Evolutionary conservation across 2,113 vertebrate genomes (phyloP).

Genomic region (Pteronura brasiliensis): DNA sequence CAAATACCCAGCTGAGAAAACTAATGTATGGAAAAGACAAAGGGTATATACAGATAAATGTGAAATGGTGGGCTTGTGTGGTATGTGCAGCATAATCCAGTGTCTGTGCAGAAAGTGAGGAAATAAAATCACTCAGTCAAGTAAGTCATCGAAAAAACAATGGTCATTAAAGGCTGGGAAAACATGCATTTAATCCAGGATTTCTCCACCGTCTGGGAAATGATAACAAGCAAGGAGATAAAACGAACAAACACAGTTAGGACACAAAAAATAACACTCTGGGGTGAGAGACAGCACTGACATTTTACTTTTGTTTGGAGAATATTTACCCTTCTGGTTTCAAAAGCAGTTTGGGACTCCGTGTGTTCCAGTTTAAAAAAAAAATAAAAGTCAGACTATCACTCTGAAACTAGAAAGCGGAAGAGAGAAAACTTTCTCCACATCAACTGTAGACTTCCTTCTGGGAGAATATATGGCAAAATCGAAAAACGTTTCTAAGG

Average conservation of each 20-base stretch:
- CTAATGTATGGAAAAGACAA: background rate
- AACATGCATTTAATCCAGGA: background rate
- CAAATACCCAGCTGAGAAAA: background rate
- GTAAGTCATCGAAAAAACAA: conserved; percentile 33
- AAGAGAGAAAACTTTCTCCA: background rate
- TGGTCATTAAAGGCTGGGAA: background rate
- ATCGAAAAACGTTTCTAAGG: background rate
- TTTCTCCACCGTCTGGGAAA: background rate
- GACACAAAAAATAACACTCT: background rate
- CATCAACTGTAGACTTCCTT: background rate
- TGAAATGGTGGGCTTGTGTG: background rate
- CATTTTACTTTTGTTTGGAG: background rate
- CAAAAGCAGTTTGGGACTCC: background rate
- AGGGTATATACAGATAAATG: background rate
- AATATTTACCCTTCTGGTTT: conserved; percentile 36
- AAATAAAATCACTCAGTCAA: conserved; percentile 42
- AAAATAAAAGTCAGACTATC: background rate
- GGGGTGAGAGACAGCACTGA: background rate
- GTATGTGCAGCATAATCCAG: background rate
- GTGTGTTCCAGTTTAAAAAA: background rate
- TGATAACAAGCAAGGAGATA: background rate
- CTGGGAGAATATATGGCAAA: background rate
- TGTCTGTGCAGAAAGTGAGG: background rate
- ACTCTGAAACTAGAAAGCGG: background rate
- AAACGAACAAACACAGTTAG: background rate